These are phyloP conservation scores for Holothuria glaberrima DNA, from an alignment of 35 echinoderm and acorn worm species.

Conservation along the genomic window DNA sequence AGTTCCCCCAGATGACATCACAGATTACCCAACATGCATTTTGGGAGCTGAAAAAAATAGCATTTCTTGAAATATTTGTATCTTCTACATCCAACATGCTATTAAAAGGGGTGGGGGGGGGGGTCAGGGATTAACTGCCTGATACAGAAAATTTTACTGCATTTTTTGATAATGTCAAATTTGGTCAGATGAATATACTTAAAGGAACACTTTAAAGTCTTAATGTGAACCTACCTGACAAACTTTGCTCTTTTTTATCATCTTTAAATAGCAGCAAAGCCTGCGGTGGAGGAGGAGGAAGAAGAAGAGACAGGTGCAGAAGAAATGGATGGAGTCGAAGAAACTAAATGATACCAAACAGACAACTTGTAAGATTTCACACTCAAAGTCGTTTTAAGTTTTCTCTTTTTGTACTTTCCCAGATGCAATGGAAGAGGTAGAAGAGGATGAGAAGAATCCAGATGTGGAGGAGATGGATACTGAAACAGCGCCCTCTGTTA, in stretches of 20 bases:
- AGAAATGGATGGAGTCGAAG: not conserved
- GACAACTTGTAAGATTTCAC: not conserved
- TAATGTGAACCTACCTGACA: not conserved
- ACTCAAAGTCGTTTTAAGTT: constrained; percentile 7
- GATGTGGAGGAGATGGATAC: constrained; percentile 18
- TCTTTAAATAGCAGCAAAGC: not conserved
- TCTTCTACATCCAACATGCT: no score
- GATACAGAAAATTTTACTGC: no score
- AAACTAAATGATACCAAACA: not conserved
- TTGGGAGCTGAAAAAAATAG: no score
- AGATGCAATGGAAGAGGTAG: constrained; percentile 3
- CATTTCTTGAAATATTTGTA: no score
- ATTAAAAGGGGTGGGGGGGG: no score
- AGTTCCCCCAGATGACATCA: no score
- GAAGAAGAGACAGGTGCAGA: not conserved
- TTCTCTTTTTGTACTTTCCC: constrained; percentile 16
- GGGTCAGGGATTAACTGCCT: no score
- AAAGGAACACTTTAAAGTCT: no score
- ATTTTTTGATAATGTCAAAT: no score
- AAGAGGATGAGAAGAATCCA: not conserved
- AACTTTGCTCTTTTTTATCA: constrained; percentile 7
- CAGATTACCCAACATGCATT: no score
- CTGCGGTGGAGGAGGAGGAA: not conserved
- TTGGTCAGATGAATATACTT: no score
- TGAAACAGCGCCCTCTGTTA: constrained; percentile 20